phyloP scores from a whole-genome alignment of 1,140 invertebrate species.

The Brachionus paranguensis region DNA sequence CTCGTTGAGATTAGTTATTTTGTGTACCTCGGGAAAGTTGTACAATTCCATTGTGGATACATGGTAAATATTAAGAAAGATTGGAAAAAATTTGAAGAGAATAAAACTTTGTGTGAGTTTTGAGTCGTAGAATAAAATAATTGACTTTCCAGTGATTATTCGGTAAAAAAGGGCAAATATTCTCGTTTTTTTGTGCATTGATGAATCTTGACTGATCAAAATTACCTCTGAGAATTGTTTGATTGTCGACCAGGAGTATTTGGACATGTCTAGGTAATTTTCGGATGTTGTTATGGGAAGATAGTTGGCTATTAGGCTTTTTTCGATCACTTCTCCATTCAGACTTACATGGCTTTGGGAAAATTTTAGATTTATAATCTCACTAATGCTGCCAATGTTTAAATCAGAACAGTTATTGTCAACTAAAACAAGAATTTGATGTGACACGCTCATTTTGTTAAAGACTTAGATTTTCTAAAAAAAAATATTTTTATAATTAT shows the following conservation, averaged over 20 bases:
- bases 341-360: neutral
- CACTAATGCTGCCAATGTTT: neutral
- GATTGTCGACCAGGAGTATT: neutral
- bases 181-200: neutral
- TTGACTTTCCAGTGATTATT: neutral
- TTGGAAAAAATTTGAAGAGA: neutral
- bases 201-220: neutral
- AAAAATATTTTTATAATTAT: too few relatives aligned
- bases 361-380: neutral
- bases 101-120: neutral
- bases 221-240: neutral
- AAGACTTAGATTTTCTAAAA: neutral
- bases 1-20: neutral
- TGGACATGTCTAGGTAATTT: neutral
- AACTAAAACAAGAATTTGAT: conserved; percentile 3
- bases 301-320: neutral
- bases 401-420: neutral
- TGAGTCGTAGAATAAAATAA: neutral
- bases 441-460: neutral
- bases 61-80: neutral
- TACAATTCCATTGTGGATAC: neutral
- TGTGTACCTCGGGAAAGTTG: neutral
- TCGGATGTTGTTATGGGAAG: neutral
- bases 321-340: neutral
- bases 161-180: neutral